These are phyloP conservation scores for Drosophila silvestris DNA, from an alignment of 2,888 invertebrate genomes.

Conservation along the genomic window DNA sequence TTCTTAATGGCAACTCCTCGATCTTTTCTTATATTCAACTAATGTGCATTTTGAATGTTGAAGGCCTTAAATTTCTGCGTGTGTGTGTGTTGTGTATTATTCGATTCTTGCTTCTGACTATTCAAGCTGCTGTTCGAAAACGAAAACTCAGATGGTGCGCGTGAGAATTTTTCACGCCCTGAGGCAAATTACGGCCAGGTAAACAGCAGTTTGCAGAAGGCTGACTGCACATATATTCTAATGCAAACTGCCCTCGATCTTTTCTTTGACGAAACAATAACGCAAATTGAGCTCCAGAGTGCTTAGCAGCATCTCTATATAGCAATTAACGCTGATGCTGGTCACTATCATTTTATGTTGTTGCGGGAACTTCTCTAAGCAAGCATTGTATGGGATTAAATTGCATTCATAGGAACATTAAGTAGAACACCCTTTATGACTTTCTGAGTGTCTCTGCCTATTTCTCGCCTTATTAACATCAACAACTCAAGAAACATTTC, in stretches of 20 bases:
- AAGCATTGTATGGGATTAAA: conserved; percentile 30
- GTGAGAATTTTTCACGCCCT: conserved; percentile 69
- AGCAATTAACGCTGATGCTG: conserved; percentile 58
- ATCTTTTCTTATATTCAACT: conserved; percentile 49
- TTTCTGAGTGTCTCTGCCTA: conserved; percentile 54
- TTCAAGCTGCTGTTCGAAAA: conserved; percentile 54
- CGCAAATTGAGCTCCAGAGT: background rate
- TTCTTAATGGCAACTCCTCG: conserved; percentile 18
- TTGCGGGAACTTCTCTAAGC: conserved; percentile 11
- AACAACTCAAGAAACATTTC: conserved; percentile 29
- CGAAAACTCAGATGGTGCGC: conserved; percentile 26
- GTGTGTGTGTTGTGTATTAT: background rate
- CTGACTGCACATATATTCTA: background rate
- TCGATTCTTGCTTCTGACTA: conserved; percentile 54
- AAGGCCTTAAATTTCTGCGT: conserved; percentile 26
- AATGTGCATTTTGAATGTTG: conserved; percentile 35
- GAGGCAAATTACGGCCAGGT: conserved; percentile 47
- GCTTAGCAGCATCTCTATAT: background rate
- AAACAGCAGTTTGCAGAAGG: conserved; percentile 47
- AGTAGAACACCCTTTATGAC: background rate
- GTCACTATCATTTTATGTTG: conserved; percentile 77
- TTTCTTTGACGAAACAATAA: background rate
- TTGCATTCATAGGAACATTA: conserved; percentile 28
- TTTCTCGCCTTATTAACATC: conserved; percentile 66
- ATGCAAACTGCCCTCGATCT: background rate